These are phyloP conservation scores for Rhegmatorhina hoffmannsi DNA, from an alignment of 2,113 vertebrate species.

Conservation along the genomic window DNA sequence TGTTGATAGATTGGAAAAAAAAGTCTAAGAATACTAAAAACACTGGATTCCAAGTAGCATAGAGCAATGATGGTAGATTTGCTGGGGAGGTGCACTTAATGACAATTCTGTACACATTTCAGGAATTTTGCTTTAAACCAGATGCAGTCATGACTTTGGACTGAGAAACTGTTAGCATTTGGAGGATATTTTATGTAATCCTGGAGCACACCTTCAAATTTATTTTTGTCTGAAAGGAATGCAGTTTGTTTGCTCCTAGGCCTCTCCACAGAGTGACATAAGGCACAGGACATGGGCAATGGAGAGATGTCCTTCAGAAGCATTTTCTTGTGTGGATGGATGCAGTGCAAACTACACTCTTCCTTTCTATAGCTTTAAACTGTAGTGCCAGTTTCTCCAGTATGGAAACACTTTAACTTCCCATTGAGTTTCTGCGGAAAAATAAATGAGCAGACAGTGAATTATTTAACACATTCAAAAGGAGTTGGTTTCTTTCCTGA, in stretches of 20 bases:
- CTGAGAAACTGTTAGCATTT: not conserved
- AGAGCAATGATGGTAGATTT: not conserved
- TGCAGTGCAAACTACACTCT: not conserved
- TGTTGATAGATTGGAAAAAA: not conserved
- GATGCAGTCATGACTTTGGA: not conserved
- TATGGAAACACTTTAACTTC: not conserved
- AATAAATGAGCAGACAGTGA: not conserved
- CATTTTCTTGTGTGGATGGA: not conserved
- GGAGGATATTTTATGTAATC: not conserved
- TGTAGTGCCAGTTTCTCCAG: not conserved
- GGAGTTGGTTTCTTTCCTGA: not conserved
- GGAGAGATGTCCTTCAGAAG: not conserved
- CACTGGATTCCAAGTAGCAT: not conserved
- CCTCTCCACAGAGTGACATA: not conserved
- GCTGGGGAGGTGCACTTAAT: not conserved
- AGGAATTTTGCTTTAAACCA: not conserved
- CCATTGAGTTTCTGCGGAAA: not conserved
- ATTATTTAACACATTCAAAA: not conserved
- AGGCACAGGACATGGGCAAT: rapidly evolving
- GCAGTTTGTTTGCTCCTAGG: not conserved
- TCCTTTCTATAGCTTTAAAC: not conserved
- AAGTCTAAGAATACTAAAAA: not conserved
- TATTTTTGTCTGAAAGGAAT: not conserved
- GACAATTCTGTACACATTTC: not conserved
- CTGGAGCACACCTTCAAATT: not conserved